phyloP scores from a whole-genome alignment of 2,888 invertebrate species.

The Ecliptopera silaceata region DNA sequence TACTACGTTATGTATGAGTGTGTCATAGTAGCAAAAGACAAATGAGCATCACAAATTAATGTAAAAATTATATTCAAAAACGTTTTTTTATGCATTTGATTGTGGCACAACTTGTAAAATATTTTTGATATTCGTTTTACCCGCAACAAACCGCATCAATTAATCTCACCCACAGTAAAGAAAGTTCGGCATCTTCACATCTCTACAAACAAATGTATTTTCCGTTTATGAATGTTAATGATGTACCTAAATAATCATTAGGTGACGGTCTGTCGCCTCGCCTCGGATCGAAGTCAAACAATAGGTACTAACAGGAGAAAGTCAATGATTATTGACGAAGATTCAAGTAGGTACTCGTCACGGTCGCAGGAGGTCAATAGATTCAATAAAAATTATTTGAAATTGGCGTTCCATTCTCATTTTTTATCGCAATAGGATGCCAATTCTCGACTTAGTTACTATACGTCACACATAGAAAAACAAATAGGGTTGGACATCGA shows the following conservation, averaged over 20 bases:
- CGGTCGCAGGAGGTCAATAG: conserved; percentile 5
- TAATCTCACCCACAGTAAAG: conserved; percentile 32
- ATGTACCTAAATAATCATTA: conserved; percentile 34
- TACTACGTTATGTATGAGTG: too few species aligned
- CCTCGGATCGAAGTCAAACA: conserved; percentile 43
- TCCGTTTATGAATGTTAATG: conserved; percentile 41
- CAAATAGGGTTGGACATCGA: too few species aligned
- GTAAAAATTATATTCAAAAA: too few species aligned
- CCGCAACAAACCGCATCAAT: background rate
- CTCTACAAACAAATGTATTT: conserved; percentile 35
- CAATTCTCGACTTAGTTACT: too few species aligned
- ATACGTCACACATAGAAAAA: too few species aligned
- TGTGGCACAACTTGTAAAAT: too few species aligned
- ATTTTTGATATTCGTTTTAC: too few species aligned
- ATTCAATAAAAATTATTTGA: conserved; percentile 4
- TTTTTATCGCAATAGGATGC: too few species aligned
- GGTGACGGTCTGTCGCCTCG: conserved; percentile 36
- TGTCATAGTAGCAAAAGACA: too few species aligned
- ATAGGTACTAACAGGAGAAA: conserved; percentile 50
- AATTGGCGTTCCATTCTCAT: conserved; percentile 5
- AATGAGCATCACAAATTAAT: too few species aligned
- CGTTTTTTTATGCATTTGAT: too few species aligned
- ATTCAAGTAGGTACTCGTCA: background rate
- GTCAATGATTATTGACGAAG: conserved; percentile 34
- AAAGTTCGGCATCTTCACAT: conserved; percentile 34